phyloP scores from a whole-genome alignment of 2,797 vertebrate genomes.

The Heterohyrax brucei region DNA sequence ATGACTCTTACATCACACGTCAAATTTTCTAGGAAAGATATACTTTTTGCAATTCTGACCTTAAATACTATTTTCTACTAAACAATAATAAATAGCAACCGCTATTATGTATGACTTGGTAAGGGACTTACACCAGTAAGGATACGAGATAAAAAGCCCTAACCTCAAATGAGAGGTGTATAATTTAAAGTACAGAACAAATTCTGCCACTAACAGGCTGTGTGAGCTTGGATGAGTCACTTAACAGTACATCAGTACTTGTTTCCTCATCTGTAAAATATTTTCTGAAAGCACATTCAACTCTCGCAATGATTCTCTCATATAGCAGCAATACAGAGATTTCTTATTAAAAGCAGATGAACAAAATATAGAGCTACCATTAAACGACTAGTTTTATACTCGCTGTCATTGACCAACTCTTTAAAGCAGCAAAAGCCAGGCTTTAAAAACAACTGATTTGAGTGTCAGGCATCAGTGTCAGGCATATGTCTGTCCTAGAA shows the following conservation, averaged over 20 bases:
- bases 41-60: conserved; percentile 3
- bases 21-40: conserved; percentile 28
- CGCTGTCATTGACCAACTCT: conserved; percentile 49
- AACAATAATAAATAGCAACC: conserved; percentile 14
- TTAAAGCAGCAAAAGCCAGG: conserved; percentile 37
- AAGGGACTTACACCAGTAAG: not conserved
- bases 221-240: conserved; percentile 12
- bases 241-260: conserved; percentile 6
- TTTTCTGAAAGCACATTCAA: conserved; percentile 36
- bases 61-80: conserved; percentile 52
- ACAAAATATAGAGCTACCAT: conserved; percentile 55
- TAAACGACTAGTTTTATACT: conserved; percentile 53
- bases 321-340: not conserved
- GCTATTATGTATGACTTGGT: conserved; percentile 4
- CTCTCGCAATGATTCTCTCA: conserved; percentile 11
- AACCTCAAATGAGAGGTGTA: not conserved
- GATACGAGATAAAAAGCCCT: not conserved
- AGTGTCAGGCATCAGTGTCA: not conserved
- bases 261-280: conserved; percentile 64
- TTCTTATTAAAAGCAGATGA: conserved; percentile 45
- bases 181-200: conserved; percentile 29
- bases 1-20: not conserved
- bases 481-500: not conserved
- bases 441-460: conserved; percentile 38
- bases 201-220: not conserved